Evolutionary conservation across 2,797 vertebrate species (phyloP), one percentile per base, ranked within the genome.

Genomic region (Emys orbicularis): DNA sequence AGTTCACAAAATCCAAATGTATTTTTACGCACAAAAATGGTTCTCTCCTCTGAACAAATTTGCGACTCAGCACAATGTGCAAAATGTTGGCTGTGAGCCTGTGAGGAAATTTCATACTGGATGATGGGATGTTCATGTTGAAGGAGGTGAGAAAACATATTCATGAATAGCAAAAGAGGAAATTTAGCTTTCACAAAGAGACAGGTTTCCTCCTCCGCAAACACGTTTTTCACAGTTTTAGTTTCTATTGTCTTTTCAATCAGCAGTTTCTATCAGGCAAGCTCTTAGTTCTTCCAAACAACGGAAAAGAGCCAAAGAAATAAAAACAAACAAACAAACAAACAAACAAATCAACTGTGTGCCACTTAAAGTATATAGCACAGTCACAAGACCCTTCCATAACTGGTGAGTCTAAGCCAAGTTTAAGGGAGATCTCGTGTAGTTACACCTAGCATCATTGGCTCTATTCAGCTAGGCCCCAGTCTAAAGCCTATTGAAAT

Each of bases 371-470:
- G 37, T 15, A 7, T 77, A 15, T 82, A 52, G 47, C 47, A 9
- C 1, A 9, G 12, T 1, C 76, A 29, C 37, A 21, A 91, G 16
- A 15, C 1, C 2, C 50, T 91, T 94, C 54, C 83, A 74, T 25
- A 54, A 92, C 34, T 37, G 0, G 2, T 74, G 57, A 87, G 65
- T 80, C 41, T 82, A 85, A 84, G 82, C 5, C 7, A 1, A 11
- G 3, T n/a, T 29, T 95, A 68, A 79, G 31, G 65, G 54, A 90
- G 29, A 57, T 90, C 47, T 87, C 74, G 18, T 52, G 44, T 29
- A 79, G 80, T 2, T 0, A 91, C 49, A 27, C 44, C 59, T 44
- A 95, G 76, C 27, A 81, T 10, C 0, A 0, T 0, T 0, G 68
- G 9, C 8, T 90, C 29, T 84, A 50, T 83, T 47, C 74, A 44